These are phyloP conservation scores for Myzus persicae DNA, from an alignment of 1,140 invertebrate species.

Conservation along the genomic window DNA sequence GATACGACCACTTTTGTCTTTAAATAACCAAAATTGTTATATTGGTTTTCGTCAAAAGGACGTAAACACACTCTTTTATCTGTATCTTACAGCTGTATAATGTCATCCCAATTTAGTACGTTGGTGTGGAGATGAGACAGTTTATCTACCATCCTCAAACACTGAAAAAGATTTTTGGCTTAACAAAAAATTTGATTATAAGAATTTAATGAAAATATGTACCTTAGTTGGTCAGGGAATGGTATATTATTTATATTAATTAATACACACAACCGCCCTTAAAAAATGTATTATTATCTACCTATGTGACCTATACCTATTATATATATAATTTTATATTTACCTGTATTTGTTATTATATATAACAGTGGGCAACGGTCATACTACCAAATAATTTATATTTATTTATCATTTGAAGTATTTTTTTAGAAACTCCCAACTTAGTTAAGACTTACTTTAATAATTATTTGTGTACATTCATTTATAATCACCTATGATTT, in stretches of 20 bases:
- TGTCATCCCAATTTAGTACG: background rate
- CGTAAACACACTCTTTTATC: background rate
- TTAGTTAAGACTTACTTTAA: background rate
- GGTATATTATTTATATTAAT: background rate
- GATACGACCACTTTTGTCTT: background rate
- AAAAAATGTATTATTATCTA: background rate
- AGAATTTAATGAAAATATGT: no score
- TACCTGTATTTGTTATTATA: background rate
- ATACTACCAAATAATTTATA: background rate
- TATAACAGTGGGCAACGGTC: background rate
- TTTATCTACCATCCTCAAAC: background rate
- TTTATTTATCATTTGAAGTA: background rate
- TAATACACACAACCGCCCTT: background rate
- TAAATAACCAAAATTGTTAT: background rate
- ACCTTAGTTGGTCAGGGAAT: no score
- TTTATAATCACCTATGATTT: slow-evolving; percentile 37
- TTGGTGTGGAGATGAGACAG: background rate
- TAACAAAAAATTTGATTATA: no score
- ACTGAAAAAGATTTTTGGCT: background rate
- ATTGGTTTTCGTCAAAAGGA: background rate
- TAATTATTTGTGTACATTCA: background rate
- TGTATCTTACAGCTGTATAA: background rate
- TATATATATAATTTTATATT: no score
- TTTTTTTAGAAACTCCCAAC: background rate
- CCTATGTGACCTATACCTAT: no score